Percentiles rank a stretch among this genome's conserved stretches.
These are phyloP conservation scores for Arbacia lixula DNA, from an alignment of 53 echinoderm and acorn worm species.

Conservation along the genomic window DNA sequence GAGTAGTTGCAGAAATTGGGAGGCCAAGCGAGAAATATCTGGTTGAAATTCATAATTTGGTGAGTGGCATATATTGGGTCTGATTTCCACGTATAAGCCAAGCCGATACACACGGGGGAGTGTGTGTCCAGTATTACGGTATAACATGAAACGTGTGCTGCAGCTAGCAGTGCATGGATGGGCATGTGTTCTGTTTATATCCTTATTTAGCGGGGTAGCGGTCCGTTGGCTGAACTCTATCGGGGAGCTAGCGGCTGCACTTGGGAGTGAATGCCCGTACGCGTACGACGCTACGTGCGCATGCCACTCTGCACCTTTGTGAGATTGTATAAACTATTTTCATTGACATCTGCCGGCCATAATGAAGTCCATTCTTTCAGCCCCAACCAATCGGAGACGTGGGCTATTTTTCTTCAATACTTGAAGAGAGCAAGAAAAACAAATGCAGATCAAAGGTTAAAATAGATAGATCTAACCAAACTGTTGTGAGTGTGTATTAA, in stretches of 20 bases:
- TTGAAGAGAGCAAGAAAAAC: too few species aligned
- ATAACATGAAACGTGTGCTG: background rate
- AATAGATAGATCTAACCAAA: too few species aligned
- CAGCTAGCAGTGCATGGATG: background rate
- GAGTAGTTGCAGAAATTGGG: background rate
- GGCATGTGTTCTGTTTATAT: slow-evolving; percentile 41
- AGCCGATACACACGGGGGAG: slow-evolving; percentile 27
- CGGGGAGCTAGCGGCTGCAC: slow-evolving; percentile 24
- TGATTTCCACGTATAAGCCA: slow-evolving; percentile 20
- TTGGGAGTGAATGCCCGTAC: background rate
- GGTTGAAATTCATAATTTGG: slow-evolving; percentile 7
- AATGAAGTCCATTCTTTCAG: too few species aligned
- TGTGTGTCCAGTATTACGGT: background rate
- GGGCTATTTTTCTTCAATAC: too few species aligned
- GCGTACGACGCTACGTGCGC: background rate
- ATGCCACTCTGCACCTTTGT: too few species aligned
- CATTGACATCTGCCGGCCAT: too few species aligned
- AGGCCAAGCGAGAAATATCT: background rate
- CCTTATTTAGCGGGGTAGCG: slow-evolving; percentile 40
- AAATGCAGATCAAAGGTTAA: too few species aligned
- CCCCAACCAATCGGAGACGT: too few species aligned
- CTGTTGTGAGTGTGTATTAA: too few species aligned
- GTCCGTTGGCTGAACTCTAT: slow-evolving; percentile 18
- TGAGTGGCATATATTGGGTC: slow-evolving; percentile 33
- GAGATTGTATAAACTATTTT: too few species aligned